A percentile compares a stretch with the other conserved stretches of the same genome.
phyloP scores from a whole-genome alignment of 2,797 vertebrate species.

The Spheniscus humboldti region DNA sequence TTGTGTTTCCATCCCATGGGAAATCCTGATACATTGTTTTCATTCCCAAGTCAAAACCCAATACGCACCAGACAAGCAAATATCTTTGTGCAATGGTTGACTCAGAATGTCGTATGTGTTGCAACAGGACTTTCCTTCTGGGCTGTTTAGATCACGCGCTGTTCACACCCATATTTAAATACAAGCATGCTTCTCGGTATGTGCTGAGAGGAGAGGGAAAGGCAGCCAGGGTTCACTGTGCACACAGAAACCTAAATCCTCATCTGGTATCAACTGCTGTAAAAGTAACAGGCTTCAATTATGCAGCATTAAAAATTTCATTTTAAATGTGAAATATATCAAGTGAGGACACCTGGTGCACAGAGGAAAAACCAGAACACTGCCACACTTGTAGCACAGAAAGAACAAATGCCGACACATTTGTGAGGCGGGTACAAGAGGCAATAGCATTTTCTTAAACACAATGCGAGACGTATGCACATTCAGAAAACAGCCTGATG shows the following conservation, averaged over 20 bases:
- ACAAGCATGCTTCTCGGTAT: too few species aligned
- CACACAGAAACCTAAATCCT: background rate
- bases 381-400: background rate
- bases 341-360: background rate
- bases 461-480: rapidly evolving
- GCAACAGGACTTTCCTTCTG: background rate
- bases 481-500: background rate
- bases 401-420: background rate
- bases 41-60: background rate
- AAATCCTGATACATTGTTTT: background rate
- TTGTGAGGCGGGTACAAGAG: background rate
- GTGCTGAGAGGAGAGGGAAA: background rate
- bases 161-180: background rate
- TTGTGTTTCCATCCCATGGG: background rate
- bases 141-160: background rate
- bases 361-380: background rate
- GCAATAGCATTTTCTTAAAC: background rate
- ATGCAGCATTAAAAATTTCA: background rate
- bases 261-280: background rate
- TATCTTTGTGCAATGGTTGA: background rate
- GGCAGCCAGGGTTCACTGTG: background rate
- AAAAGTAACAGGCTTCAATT: background rate
- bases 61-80: background rate
- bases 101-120: background rate
- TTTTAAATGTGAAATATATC: background rate